Evolutionary conservation across 2,113 vertebrate species (phyloP).

Genomic region (Eleginops maclovinus): DNA sequence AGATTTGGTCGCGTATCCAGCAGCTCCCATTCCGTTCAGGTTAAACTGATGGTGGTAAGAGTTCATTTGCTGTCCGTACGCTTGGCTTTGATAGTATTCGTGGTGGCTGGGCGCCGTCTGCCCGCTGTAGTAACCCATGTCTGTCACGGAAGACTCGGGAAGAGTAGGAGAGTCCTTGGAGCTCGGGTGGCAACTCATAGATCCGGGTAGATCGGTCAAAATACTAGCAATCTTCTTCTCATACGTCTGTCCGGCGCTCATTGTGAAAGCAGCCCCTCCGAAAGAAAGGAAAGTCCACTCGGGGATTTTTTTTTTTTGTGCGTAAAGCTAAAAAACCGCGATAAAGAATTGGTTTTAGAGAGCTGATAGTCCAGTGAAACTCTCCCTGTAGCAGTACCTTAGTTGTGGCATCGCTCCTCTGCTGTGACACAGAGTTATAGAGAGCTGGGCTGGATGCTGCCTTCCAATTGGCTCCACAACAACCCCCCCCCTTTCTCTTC

Average conservation of each 20-base stretch:
- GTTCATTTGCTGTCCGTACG: slow-evolving; percentile 90
- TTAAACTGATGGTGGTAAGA: slow-evolving; percentile 95
- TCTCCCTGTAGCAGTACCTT: slow-evolving; percentile 72
- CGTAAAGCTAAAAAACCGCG: slow-evolving; percentile 16
- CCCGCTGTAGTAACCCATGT: slow-evolving; percentile 95
- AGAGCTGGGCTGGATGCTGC: slow-evolving; percentile 86
- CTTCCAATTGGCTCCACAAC: slow-evolving; percentile 90
- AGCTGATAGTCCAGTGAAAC: slow-evolving; percentile 67
- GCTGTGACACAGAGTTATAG: slow-evolving; percentile 92
- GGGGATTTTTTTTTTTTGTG: slow-evolving; percentile 30
- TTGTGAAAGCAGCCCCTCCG: slow-evolving; percentile 76
- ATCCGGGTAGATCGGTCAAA: slow-evolving; percentile 94
- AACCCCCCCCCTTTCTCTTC: slow-evolving; percentile 39
- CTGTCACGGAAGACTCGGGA: slow-evolving; percentile 95
- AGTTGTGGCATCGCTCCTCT: slow-evolving; percentile 79
- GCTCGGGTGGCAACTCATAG: slow-evolving; percentile 94
- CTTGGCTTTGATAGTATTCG: slow-evolving; percentile 90
- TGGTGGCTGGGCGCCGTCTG: slow-evolving; percentile 86
- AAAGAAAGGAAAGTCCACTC: slow-evolving; percentile 59
- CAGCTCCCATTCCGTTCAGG: slow-evolving; percentile 89
- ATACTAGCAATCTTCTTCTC: slow-evolving; percentile 96
- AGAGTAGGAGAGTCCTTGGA: slow-evolving; percentile 98
- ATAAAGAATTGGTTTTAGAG: slow-evolving; percentile 25
- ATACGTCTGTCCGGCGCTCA: slow-evolving; percentile 91
- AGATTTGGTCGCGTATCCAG: slow-evolving; percentile 93